These are phyloP conservation scores for Tinamus guttatus DNA, from an alignment of 2,113 vertebrate genomes.

Conservation along the genomic window DNA sequence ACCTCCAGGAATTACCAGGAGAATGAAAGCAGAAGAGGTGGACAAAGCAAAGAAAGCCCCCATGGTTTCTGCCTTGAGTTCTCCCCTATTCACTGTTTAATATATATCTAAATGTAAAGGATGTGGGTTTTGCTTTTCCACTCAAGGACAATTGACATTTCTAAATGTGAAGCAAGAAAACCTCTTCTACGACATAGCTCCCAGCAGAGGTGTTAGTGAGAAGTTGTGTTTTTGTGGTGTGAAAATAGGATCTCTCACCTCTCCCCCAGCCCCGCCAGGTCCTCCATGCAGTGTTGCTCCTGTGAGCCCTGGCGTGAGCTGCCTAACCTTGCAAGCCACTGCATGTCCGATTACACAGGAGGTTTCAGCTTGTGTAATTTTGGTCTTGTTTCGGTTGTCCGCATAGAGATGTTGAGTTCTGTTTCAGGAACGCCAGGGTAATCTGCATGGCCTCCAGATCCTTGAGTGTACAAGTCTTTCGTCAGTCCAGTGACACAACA, in stretches of 20 bases:
- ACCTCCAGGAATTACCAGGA: conserved; percentile 67
- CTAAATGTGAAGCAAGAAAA: background rate
- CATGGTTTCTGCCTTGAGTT: conserved; percentile 53
- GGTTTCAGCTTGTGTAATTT: background rate
- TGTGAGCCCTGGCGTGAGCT: background rate
- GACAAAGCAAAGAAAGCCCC: background rate
- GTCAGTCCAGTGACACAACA: background rate
- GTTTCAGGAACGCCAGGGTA: background rate
- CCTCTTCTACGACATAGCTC: accelerated
- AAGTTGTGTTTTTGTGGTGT: background rate
- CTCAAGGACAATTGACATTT: background rate
- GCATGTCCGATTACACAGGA: background rate
- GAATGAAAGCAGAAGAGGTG: background rate
- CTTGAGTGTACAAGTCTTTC: background rate
- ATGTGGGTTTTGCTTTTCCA: conserved; percentile 66
- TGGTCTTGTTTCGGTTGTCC: background rate
- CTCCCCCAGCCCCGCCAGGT: accelerated
- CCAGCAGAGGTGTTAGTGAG: background rate
- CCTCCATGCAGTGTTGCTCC: background rate
- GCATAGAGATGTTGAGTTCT: accelerated
- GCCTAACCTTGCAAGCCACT: background rate
- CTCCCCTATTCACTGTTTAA: background rate
- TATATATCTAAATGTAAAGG: conserved; percentile 35
- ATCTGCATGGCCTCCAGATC: too few species aligned
- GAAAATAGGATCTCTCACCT: background rate